Conservation (phyloP, 2,888 invertebrate species). For the Galeruca laticollis region DNA sequence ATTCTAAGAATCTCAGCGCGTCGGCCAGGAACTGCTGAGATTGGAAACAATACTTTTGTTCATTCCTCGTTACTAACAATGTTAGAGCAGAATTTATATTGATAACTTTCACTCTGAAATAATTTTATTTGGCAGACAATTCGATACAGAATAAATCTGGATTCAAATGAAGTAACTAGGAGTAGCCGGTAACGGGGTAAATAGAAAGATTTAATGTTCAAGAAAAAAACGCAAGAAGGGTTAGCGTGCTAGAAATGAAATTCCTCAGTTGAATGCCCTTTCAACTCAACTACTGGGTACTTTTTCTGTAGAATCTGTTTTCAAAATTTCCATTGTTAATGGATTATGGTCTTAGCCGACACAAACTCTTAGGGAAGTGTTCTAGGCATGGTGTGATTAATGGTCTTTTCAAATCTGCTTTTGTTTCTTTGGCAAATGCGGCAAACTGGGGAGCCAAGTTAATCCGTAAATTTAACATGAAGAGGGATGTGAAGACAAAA, state of each 20-base stretch:
- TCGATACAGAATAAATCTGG: too few species aligned
- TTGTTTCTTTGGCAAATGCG: slow-evolving; percentile 7
- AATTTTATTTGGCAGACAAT: too few species aligned
- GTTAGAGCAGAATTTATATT: too few species aligned
- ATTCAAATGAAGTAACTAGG: too few species aligned
- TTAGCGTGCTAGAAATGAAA: not conserved
- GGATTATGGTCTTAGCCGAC: slow-evolving; percentile 6
- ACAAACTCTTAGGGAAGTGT: slow-evolving; percentile 2
- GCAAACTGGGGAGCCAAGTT: slow-evolving; percentile 4
- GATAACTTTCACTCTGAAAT: too few species aligned
- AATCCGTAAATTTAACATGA: not conserved
- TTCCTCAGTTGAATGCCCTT: not conserved
- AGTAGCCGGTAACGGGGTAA: too few species aligned
- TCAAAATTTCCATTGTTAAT: slow-evolving; percentile 2
- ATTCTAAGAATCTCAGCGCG: too few species aligned
- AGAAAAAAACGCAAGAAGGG: too few species aligned
- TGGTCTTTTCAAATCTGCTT: not conserved
- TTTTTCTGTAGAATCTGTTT: not conserved
- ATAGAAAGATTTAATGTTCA: too few species aligned
- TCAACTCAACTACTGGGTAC: not conserved
- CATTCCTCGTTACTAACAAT: too few species aligned
- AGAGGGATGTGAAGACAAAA: not conserved
- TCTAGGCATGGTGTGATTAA: slow-evolving; percentile 1
- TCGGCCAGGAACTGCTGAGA: too few species aligned
- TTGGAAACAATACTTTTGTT: too few species aligned